phyloP scores from a whole-genome alignment of 2,113 vertebrate species.

The Menura novaehollandiae region DNA sequence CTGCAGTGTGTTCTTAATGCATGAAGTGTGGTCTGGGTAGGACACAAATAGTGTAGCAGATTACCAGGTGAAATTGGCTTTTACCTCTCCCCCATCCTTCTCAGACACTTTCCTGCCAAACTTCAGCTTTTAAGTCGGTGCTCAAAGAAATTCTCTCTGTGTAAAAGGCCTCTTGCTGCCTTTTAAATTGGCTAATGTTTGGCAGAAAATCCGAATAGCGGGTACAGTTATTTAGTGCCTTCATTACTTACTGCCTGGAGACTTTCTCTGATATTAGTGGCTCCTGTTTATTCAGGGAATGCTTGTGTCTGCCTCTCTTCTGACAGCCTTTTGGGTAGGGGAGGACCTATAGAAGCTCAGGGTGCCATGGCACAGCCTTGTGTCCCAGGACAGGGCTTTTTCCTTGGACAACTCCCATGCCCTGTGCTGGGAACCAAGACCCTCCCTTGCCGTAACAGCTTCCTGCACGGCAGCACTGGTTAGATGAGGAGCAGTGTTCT shows the following conservation, averaged over 20 bases:
- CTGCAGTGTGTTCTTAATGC: slow-evolving; percentile 64
- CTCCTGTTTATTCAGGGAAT: slow-evolving; percentile 46
- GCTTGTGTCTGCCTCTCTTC: neutral
- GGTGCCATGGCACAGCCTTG: neutral
- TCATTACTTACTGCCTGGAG: slow-evolving; percentile 52
- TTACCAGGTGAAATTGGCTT: slow-evolving; percentile 76
- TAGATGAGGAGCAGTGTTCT: slow-evolving; percentile 51
- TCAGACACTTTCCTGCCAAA: slow-evolving; percentile 75
- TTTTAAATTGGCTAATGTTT: slow-evolving; percentile 66
- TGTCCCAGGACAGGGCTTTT: neutral
- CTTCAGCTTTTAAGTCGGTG: slow-evolving; percentile 70
- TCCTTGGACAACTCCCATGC: slow-evolving; percentile 37
- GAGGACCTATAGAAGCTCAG: slow-evolving; percentile 8
- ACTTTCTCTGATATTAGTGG: slow-evolving; percentile 47
- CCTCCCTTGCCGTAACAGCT: slow-evolving; percentile 30
- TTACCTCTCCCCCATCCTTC: slow-evolving; percentile 64
- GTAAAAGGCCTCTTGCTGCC: slow-evolving; percentile 74
- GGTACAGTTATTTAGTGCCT: slow-evolving; percentile 49
- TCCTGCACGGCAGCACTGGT: neutral
- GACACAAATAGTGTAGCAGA: slow-evolving; percentile 73
- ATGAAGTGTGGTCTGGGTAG: slow-evolving; percentile 54
- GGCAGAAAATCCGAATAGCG: slow-evolving; percentile 52
- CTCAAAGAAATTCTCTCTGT: slow-evolving; percentile 69
- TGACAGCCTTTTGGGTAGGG: neutral
- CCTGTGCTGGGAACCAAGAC: neutral